These are phyloP conservation scores for Zosterops pallidus DNA, from an alignment of 2,113 vertebrate genomes.

Conservation along the genomic window DNA sequence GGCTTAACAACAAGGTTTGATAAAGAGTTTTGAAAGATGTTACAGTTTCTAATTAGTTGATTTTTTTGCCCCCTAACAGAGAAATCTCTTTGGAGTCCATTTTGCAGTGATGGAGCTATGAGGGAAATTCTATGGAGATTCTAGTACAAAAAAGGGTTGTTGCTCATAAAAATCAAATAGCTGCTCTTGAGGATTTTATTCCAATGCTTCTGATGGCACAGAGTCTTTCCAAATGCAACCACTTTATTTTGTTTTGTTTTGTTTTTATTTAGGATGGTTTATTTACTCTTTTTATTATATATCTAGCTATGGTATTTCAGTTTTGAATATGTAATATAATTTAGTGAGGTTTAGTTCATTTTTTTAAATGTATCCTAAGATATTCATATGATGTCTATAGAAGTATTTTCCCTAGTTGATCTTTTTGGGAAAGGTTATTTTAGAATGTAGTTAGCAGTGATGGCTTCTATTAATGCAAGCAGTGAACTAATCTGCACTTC, in stretches of 20 bases:
- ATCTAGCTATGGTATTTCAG: not conserved
- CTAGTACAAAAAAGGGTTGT: not conserved
- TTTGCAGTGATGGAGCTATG: not conserved
- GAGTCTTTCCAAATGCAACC: not conserved
- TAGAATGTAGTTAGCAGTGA: not conserved
- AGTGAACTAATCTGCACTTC: slow-evolving; percentile 30
- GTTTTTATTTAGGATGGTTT: not conserved
- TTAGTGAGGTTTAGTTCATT: not conserved
- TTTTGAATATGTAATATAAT: not conserved
- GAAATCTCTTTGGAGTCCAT: not conserved
- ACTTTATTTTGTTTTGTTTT: not conserved
- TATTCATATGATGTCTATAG: not conserved
- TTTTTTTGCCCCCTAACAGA: not conserved
- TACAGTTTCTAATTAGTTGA: not conserved
- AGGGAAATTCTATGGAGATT: not conserved
- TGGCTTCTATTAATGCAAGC: not conserved
- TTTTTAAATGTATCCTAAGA: not conserved
- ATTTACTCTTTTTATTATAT: not conserved
- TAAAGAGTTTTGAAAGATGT: not conserved
- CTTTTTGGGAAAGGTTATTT: not conserved
- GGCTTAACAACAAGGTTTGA: not conserved
- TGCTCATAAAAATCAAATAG: not conserved
- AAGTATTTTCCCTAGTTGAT: not conserved
- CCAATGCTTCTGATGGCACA: not conserved
- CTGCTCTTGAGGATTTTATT: not conserved